phyloP scores from a whole-genome alignment of 2,888 invertebrate genomes.

The Unio delphinus region DNA sequence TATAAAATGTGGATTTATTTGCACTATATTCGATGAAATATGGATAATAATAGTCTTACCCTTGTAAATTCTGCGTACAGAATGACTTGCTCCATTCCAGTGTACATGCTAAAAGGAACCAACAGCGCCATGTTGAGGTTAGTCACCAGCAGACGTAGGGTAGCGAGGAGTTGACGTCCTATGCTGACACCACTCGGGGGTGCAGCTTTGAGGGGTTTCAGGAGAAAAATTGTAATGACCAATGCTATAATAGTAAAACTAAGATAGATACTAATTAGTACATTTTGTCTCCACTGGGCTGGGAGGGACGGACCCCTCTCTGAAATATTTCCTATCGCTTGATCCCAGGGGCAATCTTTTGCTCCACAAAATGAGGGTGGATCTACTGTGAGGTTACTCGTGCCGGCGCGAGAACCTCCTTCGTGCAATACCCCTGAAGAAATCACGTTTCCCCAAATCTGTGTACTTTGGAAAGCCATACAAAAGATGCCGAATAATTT shows the following conservation, averaged over 20 bases:
- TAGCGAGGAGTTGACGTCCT: conserved; percentile 32
- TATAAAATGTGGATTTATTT: too few species aligned
- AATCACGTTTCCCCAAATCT: conserved; percentile 46
- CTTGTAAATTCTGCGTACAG: conserved; percentile 51
- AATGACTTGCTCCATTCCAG: conserved; percentile 45
- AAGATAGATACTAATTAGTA: conserved; percentile 41
- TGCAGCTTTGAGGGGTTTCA: conserved; percentile 36
- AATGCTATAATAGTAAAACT: conserved; percentile 41
- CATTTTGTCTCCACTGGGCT: conserved; percentile 27
- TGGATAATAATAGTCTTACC: conserved; percentile 13
- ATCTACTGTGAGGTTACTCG: conserved; percentile 4
- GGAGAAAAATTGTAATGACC: conserved; percentile 34
- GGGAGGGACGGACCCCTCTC: conserved; percentile 12
- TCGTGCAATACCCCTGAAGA: conserved; percentile 33
- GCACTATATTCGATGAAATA: too few species aligned
- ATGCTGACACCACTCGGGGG: conserved; percentile 18
- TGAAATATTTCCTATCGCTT: conserved; percentile 5
- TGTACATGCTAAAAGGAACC: conserved; percentile 45
- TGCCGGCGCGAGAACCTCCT: neutral
- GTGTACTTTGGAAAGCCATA: conserved; percentile 51
- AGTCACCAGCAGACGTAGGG: conserved; percentile 35
- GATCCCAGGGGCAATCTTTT: conserved; percentile 36
- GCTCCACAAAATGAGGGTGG: conserved; percentile 38
- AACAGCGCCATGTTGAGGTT: conserved; percentile 41
- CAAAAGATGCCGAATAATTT: conserved; percentile 48